Evolutionary conservation across 2,113 vertebrate genomes (phyloP).

Genomic region (Stictonetta naevosa): DNA sequence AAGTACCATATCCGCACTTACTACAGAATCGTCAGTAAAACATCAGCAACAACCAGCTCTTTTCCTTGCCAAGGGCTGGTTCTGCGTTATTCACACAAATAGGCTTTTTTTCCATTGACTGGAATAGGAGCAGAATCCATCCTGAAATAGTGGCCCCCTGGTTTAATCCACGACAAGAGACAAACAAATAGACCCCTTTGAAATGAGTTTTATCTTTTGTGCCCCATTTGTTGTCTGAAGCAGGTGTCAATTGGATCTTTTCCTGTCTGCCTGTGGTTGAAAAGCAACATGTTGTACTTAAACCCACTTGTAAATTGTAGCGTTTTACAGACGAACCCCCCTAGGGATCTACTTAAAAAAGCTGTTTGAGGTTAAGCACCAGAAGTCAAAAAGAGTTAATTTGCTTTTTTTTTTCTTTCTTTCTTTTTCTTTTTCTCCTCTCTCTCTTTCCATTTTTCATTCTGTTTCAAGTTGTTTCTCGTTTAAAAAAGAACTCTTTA

Average conservation of each 20-base stretch:
- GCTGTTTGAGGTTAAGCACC: constrained; percentile 15
- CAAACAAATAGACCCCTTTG: constrained; percentile 73
- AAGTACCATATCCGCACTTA: neutral
- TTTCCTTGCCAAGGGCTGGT: constrained; percentile 14
- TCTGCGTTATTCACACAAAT: neutral
- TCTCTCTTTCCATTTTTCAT: neutral
- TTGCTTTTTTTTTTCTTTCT: neutral
- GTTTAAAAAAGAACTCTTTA: constrained; percentile 39
- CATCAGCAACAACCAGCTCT: neutral
- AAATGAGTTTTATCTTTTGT: constrained; percentile 73
- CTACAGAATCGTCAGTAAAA: constrained; percentile 57
- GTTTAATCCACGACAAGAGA: constrained; percentile 46
- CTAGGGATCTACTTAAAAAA: neutral
- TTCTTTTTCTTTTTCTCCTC: no score
- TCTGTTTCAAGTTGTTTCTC: constrained; percentile 19
- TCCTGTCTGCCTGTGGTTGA: constrained; percentile 34
- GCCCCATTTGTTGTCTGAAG: constrained; percentile 74
- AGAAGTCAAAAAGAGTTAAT: constrained; percentile 38
- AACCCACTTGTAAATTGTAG: constrained; percentile 62
- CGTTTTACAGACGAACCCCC: constrained; percentile 27
- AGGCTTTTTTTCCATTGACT: neutral
- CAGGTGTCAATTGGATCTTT: constrained; percentile 72
- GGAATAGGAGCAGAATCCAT: constrained; percentile 17
- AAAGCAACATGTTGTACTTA: constrained; percentile 48
- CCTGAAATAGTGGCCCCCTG: neutral